Base-by-base conservation (phyloP, 37 sponge, comb jelly and placozoan species). In the Geodia barretti region DNA sequence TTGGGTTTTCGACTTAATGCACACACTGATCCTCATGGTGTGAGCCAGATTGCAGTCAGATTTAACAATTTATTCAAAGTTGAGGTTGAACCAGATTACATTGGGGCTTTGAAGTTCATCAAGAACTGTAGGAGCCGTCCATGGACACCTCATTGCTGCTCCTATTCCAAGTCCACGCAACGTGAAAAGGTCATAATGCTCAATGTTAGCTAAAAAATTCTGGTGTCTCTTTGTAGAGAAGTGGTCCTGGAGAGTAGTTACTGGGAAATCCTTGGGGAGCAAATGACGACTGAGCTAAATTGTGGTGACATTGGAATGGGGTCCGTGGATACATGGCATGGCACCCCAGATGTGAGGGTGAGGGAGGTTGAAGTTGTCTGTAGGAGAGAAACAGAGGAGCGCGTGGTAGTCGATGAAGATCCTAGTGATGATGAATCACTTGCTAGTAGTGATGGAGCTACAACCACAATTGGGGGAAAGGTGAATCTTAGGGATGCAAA, bases 81-180 rank as follows among this genome's bases (percentile, higher is more conserved):
- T 68, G 68, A 68, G 30, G 33, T 30, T 33, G 31, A 68, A 68
- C 68, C 68, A 31, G 68, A 68, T 32, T 20, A 68, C 68, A 32
- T 32, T 30, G 33, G 31, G 68, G 34, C 68, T 68, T 32, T 68
- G 68, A 68, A 68, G 68, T 68, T 68, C 68, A 68, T 68, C 68
- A 20, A 20, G 32, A 68, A 68, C 33, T 2, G 68, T 68, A 68
- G 68, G 34, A 68, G 68, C 34, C 29, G 4, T 25, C 33, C 68
- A 28, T 68, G 68, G 68, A 29, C 68, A 33, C 68, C 31, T 26
- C n/a, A 7, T 30, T 1, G 20, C 68, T 7, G 7, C 54, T 17
- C 30, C 2, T 28, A 33, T 33, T 33, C 30, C 33, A 68, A 68
- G 65, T 32, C 29, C 20, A 30, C 33, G 8, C n/a, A n/a, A n/a